Evolutionary conservation across 2,888 invertebrate genomes (phyloP).

Genomic region (Tenthredo mesomela): DNA sequence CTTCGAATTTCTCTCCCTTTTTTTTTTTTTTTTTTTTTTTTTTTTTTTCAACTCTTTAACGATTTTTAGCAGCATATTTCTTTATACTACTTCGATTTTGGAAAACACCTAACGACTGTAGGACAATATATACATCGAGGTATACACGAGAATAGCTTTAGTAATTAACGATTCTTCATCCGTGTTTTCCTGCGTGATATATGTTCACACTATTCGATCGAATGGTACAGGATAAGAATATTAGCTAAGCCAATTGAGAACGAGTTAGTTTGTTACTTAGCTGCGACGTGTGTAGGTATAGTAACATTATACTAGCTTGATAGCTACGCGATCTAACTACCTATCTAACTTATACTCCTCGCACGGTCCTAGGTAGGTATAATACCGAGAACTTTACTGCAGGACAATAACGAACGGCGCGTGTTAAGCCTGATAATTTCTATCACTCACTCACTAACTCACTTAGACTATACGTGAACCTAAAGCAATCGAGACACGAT

Average conservation of each 20-base stretch:
- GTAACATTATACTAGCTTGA: neutral
- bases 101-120: neutral
- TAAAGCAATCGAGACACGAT: neutral
- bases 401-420: conserved; percentile 37
- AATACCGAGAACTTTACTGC: neutral
- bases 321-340: neutral
- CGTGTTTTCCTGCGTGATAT: conserved; percentile 66
- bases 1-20: neutral
- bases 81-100: neutral
- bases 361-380: too few species aligned
- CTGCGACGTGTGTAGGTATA: neutral
- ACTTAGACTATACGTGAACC: conserved; percentile 43
- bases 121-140: neutral
- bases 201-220: neutral
- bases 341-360: neutral
- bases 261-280: neutral
- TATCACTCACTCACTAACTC: neutral
- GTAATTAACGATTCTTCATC: conserved; percentile 72
- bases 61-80: neutral
- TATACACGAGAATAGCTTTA: conserved; percentile 61
- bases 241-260: conserved; percentile 60
- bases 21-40: too few species aligned
- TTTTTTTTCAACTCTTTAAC: neutral
- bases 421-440: conserved; percentile 26
- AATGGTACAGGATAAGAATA: conserved; percentile 64